A percentile compares a stretch with the other conserved stretches of the same genome.
These are phyloP conservation scores for Ameiurus melas DNA, from an alignment of 2,113 vertebrate species.

Conservation along the genomic window DNA sequence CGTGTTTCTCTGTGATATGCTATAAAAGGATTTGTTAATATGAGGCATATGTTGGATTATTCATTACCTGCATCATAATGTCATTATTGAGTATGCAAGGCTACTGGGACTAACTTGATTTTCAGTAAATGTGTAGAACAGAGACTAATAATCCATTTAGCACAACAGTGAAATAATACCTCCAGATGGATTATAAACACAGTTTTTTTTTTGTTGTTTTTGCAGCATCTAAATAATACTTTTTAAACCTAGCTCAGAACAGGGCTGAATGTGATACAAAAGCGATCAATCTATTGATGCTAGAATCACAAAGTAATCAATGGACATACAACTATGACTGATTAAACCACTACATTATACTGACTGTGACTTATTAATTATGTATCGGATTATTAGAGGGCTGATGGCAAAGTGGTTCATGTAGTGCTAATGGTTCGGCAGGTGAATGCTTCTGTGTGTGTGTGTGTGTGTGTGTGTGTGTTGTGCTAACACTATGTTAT, in stretches of 20 bases:
- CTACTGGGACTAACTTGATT: conserved; percentile 40
- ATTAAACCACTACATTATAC: conserved; percentile 50
- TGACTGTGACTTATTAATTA: conserved; percentile 41
- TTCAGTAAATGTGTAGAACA: conserved; percentile 40
- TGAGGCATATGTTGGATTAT: conserved; percentile 52
- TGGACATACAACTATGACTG: conserved; percentile 43
- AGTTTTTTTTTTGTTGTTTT: not conserved
- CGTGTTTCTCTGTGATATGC: conserved; percentile 41
- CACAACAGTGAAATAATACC: conserved; percentile 33
- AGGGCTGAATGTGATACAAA: conserved; percentile 16
- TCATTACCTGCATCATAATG: conserved; percentile 55
- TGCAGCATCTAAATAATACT: conserved; percentile 26
- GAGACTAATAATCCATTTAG: conserved; percentile 47
- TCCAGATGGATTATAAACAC: conserved; percentile 36
- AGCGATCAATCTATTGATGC: conserved; percentile 34
- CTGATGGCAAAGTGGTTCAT: conserved; percentile 50
- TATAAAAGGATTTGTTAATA: conserved; percentile 56
- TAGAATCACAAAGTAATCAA: conserved; percentile 47
- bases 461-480: conserved; percentile 31
- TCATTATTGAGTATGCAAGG: conserved; percentile 52
- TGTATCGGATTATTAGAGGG: conserved; percentile 37
- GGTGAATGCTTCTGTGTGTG: conserved; percentile 36
- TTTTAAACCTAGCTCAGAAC: conserved; percentile 29
- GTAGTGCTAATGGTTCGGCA: conserved; percentile 56
- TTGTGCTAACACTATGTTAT: conserved; percentile 28